phyloP scores from a whole-genome alignment of 2,797 vertebrate species.

The Sorex maritimensis region DNA sequence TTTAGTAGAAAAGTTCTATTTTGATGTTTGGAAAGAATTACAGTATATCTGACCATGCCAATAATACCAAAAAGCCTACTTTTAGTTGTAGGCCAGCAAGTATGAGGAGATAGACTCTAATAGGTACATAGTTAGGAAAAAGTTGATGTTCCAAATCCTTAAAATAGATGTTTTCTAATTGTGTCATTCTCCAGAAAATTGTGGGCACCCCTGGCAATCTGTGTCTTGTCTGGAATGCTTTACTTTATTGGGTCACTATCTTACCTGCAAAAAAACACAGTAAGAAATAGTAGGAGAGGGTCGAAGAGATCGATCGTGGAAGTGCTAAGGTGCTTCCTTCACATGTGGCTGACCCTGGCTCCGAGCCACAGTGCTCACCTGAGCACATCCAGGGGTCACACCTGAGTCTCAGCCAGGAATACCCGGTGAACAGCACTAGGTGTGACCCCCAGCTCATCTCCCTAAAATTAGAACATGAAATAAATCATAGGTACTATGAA shows the following conservation, averaged over 20 bases:
- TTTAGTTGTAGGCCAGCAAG: not conserved
- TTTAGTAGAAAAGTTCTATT: conserved; percentile 7
- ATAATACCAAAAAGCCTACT: not conserved
- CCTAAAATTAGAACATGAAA: no score
- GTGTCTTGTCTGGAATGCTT: not conserved
- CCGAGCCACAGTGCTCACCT: no score
- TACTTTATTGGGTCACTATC: not conserved
- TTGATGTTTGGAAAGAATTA: not conserved
- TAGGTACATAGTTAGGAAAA: not conserved
- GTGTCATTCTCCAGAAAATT: not conserved
- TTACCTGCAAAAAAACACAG: not conserved
- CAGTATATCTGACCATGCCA: no score
- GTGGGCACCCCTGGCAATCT: not conserved
- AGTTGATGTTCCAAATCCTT: not conserved
- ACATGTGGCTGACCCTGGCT: no score
- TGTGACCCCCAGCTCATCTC: no score
- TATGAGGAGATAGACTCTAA: not conserved
- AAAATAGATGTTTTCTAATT: conserved; percentile 8
- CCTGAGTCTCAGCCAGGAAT: no score
- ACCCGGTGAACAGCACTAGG: no score
- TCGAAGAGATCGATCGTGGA: no score
- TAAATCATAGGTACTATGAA: no score
- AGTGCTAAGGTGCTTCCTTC: no score
- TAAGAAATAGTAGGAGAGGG: no score
- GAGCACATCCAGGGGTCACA: no score